These are phyloP conservation scores for Austrolebias charrua DNA, from an alignment of 2,797 vertebrate genomes.

Conservation along the genomic window DNA sequence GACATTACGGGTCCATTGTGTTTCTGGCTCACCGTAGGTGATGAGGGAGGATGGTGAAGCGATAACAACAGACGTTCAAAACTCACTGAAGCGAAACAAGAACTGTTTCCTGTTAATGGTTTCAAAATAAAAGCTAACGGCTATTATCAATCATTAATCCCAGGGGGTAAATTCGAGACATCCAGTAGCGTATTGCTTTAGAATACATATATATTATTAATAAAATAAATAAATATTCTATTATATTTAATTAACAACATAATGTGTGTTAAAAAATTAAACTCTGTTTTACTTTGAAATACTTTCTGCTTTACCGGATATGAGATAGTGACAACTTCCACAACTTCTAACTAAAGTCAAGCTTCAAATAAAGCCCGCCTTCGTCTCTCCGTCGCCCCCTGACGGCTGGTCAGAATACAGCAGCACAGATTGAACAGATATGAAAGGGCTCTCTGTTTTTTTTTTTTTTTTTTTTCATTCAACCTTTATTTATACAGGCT, in stretches of 20 bases:
- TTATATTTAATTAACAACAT: too few relatives aligned
- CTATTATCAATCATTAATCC: too few relatives aligned
- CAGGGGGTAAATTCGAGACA: too few relatives aligned
- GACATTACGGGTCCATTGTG: slow-evolving; percentile 60
- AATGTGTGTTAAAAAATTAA: too few relatives aligned
- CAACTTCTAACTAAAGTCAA: neutral
- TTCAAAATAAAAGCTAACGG: slow-evolving; percentile 44
- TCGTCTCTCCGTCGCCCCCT: slow-evolving; percentile 18
- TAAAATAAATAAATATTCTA: too few relatives aligned
- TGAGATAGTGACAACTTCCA: neutral
- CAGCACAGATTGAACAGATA: slow-evolving; percentile 12
- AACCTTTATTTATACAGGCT: too few relatives aligned
- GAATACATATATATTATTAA: too few relatives aligned
- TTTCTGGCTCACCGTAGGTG: slow-evolving; percentile 7
- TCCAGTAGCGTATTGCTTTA: too few relatives aligned
- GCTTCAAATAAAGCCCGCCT: slow-evolving; percentile 2
- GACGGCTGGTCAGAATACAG: slow-evolving; percentile 13
- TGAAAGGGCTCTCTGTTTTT: too few relatives aligned
- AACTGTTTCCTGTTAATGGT: neutral
- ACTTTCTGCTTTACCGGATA: neutral
- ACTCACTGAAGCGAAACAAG: too few relatives aligned
- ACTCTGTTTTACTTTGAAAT: slow-evolving; percentile 36
- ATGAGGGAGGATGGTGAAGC: slow-evolving; percentile 37
- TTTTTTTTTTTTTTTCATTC: too few relatives aligned
- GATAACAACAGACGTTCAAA: slow-evolving; percentile 16